Conservation (phyloP, 2,113 vertebrate species). For the Ameiurus melas region DNA sequence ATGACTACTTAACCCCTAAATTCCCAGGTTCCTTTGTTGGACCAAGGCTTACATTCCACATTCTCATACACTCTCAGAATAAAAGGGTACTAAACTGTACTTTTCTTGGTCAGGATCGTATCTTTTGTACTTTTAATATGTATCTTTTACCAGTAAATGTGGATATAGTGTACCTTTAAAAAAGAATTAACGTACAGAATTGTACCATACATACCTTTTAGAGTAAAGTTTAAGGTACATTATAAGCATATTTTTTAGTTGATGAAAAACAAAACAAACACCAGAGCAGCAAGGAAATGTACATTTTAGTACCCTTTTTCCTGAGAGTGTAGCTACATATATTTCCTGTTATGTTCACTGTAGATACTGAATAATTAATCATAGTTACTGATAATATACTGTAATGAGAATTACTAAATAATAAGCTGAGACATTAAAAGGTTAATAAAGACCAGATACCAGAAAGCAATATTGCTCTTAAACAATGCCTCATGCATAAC, state of each 20-base stretch:
- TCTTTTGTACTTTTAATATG: background rate
- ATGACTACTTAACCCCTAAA: background rate
- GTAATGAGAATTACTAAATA: background rate
- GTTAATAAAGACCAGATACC: slow-evolving; percentile 17
- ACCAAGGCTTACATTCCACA: background rate
- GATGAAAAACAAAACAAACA: background rate
- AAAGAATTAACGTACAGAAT: background rate
- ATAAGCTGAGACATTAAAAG: background rate
- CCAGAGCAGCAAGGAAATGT: background rate
- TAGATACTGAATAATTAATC: background rate
- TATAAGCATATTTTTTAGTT: background rate
- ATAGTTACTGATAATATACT: background rate
- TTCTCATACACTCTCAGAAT: background rate
- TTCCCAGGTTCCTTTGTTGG: background rate
- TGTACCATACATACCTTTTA: background rate
- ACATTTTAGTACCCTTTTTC: background rate
- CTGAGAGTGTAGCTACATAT: background rate
- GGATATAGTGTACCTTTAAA: background rate
- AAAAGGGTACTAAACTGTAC: background rate
- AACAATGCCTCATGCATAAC: background rate
- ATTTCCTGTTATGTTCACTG: background rate
- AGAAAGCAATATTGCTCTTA: background rate
- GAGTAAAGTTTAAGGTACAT: background rate
- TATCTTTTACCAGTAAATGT: background rate
- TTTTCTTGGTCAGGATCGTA: background rate